Conservation (phyloP, 2,113 vertebrate species). For the Myotis lucifugus region DNA sequence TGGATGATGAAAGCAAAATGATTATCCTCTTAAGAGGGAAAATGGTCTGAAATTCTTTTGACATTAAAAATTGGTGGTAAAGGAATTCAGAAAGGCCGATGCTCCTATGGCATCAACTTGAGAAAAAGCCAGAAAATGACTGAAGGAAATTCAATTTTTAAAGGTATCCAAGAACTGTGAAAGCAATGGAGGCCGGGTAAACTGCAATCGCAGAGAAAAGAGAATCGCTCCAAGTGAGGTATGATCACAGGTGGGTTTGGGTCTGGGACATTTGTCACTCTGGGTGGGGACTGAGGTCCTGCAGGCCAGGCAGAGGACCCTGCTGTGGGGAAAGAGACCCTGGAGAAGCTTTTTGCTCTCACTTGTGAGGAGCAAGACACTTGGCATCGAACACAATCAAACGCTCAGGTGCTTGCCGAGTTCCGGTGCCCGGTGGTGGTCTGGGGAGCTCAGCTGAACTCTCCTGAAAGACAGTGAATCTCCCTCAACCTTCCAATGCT, state of each 20-base stretch:
- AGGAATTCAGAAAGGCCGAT: background rate
- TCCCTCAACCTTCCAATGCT: background rate
- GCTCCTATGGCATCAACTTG: background rate
- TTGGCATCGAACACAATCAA: background rate
- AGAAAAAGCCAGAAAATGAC: background rate
- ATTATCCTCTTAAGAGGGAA: background rate
- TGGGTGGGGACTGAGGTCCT: background rate
- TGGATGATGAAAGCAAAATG: background rate
- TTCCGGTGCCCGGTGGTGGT: rapidly evolving
- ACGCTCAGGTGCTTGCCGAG: background rate
- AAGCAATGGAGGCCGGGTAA: background rate
- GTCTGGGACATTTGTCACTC: background rate
- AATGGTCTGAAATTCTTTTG: background rate
- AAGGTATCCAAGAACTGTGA: background rate
- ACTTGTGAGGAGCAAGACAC: background rate
- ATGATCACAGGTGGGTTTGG: background rate
- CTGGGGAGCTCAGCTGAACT: background rate
- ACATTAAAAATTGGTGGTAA: background rate
- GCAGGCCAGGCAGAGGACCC: too few species aligned
- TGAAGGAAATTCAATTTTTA: background rate
- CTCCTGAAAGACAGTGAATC: background rate
- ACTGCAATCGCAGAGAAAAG: background rate
- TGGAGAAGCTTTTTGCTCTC: background rate
- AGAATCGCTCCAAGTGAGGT: background rate
- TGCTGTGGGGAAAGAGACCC: background rate